Evolutionary conservation across 2,888 invertebrate species (phyloP).

Genomic region (Lysandra coridon): DNA sequence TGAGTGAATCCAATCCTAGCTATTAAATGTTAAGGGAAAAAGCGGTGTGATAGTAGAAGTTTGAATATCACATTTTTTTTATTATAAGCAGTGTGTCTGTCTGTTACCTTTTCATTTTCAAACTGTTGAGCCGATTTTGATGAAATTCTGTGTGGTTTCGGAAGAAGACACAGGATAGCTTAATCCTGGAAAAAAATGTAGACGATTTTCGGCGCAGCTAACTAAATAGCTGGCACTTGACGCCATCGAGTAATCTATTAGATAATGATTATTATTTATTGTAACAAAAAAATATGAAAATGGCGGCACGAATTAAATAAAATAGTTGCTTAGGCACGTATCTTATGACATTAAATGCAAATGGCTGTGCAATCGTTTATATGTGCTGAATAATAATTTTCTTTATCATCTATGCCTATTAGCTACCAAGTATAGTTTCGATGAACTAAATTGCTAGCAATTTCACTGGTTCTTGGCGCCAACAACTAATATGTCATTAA

Average conservation of each 20-base stretch:
- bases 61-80: neutral
- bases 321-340: conserved; percentile 16
- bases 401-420: conserved; percentile 26
- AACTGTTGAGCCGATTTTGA: too few relatives aligned
- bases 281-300: neutral
- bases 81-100: neutral
- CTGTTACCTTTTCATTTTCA: too few relatives aligned
- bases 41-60: neutral
- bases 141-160: too few relatives aligned
- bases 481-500: neutral
- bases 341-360: conserved; percentile 28
- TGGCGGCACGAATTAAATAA: neutral
- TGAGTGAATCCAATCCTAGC: conserved; percentile 41
- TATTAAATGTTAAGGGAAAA: neutral
- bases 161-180: too few relatives aligned
- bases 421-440: conserved; percentile 19
- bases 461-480: neutral
- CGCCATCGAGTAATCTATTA: too few relatives aligned
- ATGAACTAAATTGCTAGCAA: conserved; percentile 7
- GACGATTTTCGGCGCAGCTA: too few relatives aligned
- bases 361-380: conserved; percentile 24
- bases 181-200: too few relatives aligned
- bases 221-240: too few relatives aligned
- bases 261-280: neutral
- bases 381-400: conserved; percentile 29